phyloP scores from a whole-genome alignment of 2,888 invertebrate species.

The Blastobasis lacticolella region DNA sequence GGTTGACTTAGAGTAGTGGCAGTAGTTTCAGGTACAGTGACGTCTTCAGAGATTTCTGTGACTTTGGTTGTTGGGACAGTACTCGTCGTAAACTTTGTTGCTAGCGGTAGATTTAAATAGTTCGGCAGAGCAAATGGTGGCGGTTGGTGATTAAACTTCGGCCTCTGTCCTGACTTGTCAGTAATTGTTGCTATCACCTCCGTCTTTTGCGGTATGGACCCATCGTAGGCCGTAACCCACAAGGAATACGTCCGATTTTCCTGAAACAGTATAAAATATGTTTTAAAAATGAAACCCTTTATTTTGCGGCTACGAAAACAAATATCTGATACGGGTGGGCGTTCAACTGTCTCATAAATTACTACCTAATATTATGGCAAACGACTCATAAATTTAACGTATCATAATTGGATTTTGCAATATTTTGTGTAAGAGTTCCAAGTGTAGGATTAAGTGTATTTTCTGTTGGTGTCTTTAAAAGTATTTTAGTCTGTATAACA shows the following conservation, averaged over 20 bases:
- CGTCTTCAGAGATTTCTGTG: slow-evolving; percentile 33
- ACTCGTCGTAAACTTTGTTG: slow-evolving; percentile 34
- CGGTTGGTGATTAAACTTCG: slow-evolving; percentile 40
- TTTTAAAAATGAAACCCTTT: not conserved
- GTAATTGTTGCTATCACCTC: slow-evolving; percentile 57
- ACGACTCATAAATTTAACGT: no score
- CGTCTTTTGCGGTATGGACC: slow-evolving; percentile 53
- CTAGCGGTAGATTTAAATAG: slow-evolving; percentile 10
- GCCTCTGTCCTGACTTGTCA: slow-evolving; percentile 39
- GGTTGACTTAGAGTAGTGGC: slow-evolving; percentile 36
- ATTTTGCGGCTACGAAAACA: not conserved
- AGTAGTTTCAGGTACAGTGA: slow-evolving; percentile 49
- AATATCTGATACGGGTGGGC: no score
- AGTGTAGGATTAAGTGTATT: no score
- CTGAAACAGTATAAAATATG: slow-evolving; percentile 25
- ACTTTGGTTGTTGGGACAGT: slow-evolving; percentile 37
- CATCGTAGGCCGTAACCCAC: slow-evolving; percentile 60
- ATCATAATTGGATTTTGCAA: no score
- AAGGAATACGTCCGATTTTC: slow-evolving; percentile 58
- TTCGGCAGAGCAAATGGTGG: slow-evolving; percentile 36
- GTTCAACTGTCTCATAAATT: no score
- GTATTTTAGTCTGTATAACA: no score
- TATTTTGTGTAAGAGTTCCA: no score
- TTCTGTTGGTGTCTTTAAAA: no score
- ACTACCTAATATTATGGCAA: no score